These are phyloP conservation scores for Melanostoma mellinum DNA, from an alignment of 2,888 invertebrate genomes.

Conservation along the genomic window DNA sequence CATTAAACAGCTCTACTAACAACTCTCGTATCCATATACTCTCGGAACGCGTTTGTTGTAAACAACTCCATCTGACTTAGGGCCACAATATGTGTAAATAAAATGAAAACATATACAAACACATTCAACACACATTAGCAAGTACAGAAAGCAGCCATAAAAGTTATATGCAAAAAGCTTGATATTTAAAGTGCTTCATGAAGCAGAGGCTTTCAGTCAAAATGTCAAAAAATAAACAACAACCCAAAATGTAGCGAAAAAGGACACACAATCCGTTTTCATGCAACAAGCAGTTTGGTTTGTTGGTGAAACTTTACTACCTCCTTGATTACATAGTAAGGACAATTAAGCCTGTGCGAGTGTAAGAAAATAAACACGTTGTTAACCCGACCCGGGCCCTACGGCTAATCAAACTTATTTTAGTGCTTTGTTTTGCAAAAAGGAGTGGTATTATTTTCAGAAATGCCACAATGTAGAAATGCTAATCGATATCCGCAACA, in stretches of 20 bases:
- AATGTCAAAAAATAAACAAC: conserved; percentile 11
- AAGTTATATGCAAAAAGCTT: conserved; percentile 10
- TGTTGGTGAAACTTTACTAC: neutral
- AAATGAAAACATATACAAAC: neutral
- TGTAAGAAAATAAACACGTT: conserved; percentile 5
- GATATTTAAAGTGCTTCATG: conserved; percentile 29
- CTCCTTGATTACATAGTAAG: conserved; percentile 2
- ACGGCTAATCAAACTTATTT: neutral
- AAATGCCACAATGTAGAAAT: neutral
- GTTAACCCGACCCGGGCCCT: neutral
- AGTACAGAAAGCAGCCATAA: conserved; percentile 25
- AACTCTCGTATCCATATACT: no score
- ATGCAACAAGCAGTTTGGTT: neutral
- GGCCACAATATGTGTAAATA: conserved; percentile 1
- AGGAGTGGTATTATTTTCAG: conserved; percentile 15
- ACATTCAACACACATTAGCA: neutral
- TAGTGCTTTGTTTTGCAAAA: conserved; percentile 4
- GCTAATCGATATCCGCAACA: conserved; percentile 35
- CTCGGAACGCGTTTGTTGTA: no score
- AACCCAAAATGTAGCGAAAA: neutral
- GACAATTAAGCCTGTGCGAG: neutral
- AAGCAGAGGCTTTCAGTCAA: conserved; percentile 16
- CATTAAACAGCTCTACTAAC: no score
- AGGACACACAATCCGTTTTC: neutral
- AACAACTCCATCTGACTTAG: neutral